Base-by-base conservation (phyloP, 1,140 invertebrate genomes). In the Caenorhabditis tropicalis region DNA sequence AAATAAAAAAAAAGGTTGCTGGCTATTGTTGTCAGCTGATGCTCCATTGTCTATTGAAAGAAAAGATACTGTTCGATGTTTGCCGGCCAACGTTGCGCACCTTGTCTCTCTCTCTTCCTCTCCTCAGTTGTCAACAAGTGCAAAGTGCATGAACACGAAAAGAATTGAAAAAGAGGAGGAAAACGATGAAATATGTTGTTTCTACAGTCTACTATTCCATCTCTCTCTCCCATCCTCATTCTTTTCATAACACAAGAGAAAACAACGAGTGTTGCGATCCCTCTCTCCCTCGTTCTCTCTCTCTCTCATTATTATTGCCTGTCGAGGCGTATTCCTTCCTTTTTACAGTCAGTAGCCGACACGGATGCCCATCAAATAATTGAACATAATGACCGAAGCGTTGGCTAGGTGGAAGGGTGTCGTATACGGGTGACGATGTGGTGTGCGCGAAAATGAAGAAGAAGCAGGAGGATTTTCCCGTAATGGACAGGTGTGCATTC, bases 351-450 rank as follows among this genome's bases (percentile, higher is more conserved):
- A 74, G 65, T 24, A 19, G n/a, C 4, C 65, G 36, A 21, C 65
- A 74, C 65, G 36, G 65, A 74, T 74, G 65, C 65, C 65, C 36
- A 29, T n/a, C 65, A 74, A 74, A 74, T 74, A 74, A 74, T 74
- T 74, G 65, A 43, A 43, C 36, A 74, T 74, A 74, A 74, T 74
- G 43, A 36, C 43, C 24, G 31, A 74, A 56, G 53, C 53, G 21
- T 56, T 56, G 48, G 7, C 39, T 43, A 43, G 5, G 5, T 9
- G 16, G 43, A 46, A 46, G 43, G 49, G 49, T 51, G 49, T n/a
- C n/a, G n/a, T n/a, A n/a, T n/a, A n/a, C n/a, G n/a, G n/a, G 49
- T 51, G 49, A 3, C 9, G 49, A 21, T 15, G 39, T 15, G 65
- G 36, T 65, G 36, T 74, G 65, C 65, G 65, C 65, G 65, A 74